Evolutionary conservation across 2,113 vertebrate species (phyloP).

Genomic region (Sarotherodon lohbergeri): DNA sequence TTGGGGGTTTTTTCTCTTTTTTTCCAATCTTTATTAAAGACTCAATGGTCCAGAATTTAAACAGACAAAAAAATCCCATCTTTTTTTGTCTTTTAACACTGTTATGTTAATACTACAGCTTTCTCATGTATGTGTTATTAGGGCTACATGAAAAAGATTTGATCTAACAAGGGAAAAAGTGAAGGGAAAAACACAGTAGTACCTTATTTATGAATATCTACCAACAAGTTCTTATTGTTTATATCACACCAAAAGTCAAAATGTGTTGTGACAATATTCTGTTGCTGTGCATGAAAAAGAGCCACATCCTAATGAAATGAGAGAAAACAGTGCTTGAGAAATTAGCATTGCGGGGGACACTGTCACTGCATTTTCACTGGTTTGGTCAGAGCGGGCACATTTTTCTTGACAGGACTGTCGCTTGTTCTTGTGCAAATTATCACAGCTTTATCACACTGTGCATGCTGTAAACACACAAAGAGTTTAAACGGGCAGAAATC

Average conservation of each 20-base stretch:
- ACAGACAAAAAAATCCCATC: neutral
- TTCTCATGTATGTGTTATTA: neutral
- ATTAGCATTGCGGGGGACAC: neutral
- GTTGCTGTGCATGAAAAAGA: neutral
- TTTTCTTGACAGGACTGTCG: neutral
- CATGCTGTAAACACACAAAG: neutral
- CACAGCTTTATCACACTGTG: neutral
- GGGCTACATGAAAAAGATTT: neutral
- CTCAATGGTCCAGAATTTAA: neutral
- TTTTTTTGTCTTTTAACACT: neutral
- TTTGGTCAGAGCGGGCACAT: neutral
- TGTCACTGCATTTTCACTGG: neutral
- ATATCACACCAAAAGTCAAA: neutral
- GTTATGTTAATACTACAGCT: neutral
- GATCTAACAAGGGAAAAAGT: neutral
- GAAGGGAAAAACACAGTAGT: neutral
- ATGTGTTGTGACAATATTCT: neutral
- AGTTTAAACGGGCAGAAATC: neutral
- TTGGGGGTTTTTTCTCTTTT: neutral
- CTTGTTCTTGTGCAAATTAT: neutral
- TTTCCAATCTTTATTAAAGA: neutral
- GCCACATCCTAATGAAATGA: neutral
- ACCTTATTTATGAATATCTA: neutral
- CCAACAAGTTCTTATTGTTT: neutral
- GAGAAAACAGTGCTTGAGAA: neutral